Base-by-base conservation (phyloP, 2,797 vertebrate species). In the Galagoides demidoff region DNA sequence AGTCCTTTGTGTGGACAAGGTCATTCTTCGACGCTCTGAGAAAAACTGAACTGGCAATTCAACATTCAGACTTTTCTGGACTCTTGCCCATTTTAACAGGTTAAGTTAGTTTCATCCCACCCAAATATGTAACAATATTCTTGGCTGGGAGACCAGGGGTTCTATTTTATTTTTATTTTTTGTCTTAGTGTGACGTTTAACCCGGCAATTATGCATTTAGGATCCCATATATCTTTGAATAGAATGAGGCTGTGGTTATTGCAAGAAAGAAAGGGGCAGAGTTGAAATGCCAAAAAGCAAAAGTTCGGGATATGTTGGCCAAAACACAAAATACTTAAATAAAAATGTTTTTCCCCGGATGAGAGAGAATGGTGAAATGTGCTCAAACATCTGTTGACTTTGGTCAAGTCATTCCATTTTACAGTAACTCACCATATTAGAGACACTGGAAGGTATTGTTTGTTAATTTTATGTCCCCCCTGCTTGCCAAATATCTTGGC, bases 301-400 rank as follows among this genome's bases (percentile, higher is more conserved):
- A 84, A 6, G 55, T 93, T 1, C 43, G 20, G 87, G 29, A 61
- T 71, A 0, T 37, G 9, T 39, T 68, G 0, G 3, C 79, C 29
- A 8, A 83, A 83, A 93, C 4, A n/a, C 31, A 95, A 96, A 96
- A 97, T 20, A 92, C 78, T 31, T 66, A 61, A 20, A 77, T 43
- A 34, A 89, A 55, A 37, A 37, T 10, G 39, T 3, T 31, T 74
- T 82, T 61, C 52, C 34, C 55, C 9, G 85, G 22, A 52, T 45
- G 29, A 37, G 12, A 78, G 63, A 71, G 11, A 77, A 90, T 25
- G 37, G 52, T 1, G 12, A 78, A 90, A 89, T 85, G 29, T 52
- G 23, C 52, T 59, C n/a, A 84, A 84, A 45, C n/a, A 90, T 66
- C 10, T 2, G 64, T 64, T 83, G 25, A 27, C 17, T 89, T 57